Evolutionary conservation across 2,797 vertebrate species (phyloP), one percentile per base, ranked within the genome.

Genomic region (Anniella stebbinsi): DNA sequence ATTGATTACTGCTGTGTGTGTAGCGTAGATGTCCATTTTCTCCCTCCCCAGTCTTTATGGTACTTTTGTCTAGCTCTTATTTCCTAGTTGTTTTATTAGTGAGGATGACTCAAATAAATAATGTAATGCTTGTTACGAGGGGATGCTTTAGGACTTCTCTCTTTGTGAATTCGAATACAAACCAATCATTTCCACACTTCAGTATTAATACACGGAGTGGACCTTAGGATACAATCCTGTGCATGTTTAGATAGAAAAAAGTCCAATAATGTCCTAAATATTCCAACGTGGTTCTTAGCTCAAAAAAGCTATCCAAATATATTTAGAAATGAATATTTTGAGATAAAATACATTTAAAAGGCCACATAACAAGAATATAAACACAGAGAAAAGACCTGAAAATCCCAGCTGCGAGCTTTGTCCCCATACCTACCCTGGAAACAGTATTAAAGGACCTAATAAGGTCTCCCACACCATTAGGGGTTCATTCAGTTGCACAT

Each of bases 1-100:
- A 91, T 84, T 93, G 84, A 60, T 92, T 93, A 91, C 89, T 67
- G 78, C 92, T 82, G 51, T 93, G 63, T 38, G 0, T 21, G 17
- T 86, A 15, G 12, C 92, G 63, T 67, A 51, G 45, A 63, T 89
- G 93, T 81, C 92, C 45, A 69, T 36, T 94, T 87, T n/a, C 66
- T 84, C 48, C 67, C 88, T 73, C 25, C 80, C 15, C 13, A 87
- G 81, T 25, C 77, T 80, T 89, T 81, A 13, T 80, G n/a, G 63
- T 75, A 76, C 38, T 21, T 2, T 38, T 0, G 17, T 90, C 77
- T 45, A 1, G 73, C 87, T 92, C 86, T 92, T 84, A 66, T 63
- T 30, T 85, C 0, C 2, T 21, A 48, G 2, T 90, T 36, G 12
- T 13, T 90, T 63, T 90, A 77, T 51, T 15, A 5, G 33, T 21